These are phyloP conservation scores for Papilio xuthus DNA, from an alignment of 1,140 invertebrate species.

Conservation along the genomic window DNA sequence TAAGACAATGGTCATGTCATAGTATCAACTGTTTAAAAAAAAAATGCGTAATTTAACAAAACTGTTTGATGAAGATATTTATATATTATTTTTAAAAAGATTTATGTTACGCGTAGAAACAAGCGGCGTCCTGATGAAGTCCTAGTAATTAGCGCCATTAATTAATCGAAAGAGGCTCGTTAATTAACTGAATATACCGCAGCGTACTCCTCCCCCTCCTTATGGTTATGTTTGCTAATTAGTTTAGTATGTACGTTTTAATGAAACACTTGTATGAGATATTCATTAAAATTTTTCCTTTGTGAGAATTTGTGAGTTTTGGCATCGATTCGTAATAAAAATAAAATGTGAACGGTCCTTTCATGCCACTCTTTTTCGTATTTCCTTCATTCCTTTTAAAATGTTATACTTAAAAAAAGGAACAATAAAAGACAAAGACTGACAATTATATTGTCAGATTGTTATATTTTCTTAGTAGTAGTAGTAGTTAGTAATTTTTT, in stretches of 20 bases:
- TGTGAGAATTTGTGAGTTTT: background rate
- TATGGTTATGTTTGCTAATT: background rate
- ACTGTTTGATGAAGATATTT: too few relatives aligned
- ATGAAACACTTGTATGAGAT: constrained; percentile 14
- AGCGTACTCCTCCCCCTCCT: background rate
- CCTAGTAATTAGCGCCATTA: constrained; percentile 24
- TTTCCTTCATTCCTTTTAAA: background rate
- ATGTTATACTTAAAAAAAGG: background rate
- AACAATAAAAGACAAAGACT: background rate
- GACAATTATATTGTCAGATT: background rate
- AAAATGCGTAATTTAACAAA: too few relatives aligned
- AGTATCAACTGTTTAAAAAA: too few relatives aligned
- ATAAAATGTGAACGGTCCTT: background rate
- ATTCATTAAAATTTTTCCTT: constrained; percentile 8
- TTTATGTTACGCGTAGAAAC: background rate
- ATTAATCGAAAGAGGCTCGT: constrained; percentile 22
- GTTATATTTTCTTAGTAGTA: too few relatives aligned
- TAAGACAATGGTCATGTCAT: too few relatives aligned
- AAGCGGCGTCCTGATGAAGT: constrained; percentile 1
- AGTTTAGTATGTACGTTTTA: constrained; percentile 1
- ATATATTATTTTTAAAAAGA: background rate
- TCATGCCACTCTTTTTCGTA: background rate
- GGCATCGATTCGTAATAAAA: background rate
- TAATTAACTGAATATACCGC: constrained; percentile 23
- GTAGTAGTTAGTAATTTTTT: too few relatives aligned